Percentiles rank a stretch among this genome's conserved stretches.
Evolutionary conservation across 2,888 invertebrate species (phyloP).

Genomic region (Incurvaria masculella): DNA sequence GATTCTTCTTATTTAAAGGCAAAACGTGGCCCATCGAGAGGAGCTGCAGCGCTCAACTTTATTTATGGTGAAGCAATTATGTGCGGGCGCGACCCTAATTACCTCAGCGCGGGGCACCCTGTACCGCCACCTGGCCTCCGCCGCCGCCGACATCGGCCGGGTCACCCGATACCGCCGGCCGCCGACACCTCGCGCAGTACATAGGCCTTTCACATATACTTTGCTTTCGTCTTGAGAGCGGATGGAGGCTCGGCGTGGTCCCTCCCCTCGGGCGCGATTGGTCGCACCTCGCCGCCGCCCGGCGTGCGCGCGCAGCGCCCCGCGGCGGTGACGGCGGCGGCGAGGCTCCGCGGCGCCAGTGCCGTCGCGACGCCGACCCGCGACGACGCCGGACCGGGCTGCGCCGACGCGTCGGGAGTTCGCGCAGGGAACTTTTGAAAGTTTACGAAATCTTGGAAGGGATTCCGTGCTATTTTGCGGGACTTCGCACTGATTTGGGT

Average conservation of each 20-base stretch:
- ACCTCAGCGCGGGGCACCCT: conserved; percentile 43
- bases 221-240: conserved; percentile 52
- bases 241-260: conserved; percentile 17
- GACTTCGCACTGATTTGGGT: background rate
- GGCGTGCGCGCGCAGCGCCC: conserved; percentile 49
- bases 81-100: conserved; percentile 50
- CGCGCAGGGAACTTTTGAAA: background rate
- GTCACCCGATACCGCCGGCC: conserved; percentile 8
- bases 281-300: conserved; percentile 20
- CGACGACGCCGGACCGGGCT: conserved; percentile 23
- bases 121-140: conserved; percentile 16
- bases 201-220: conserved; percentile 57
- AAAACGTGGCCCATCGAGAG: background rate
- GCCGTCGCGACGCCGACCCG: conserved; percentile 34
- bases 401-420: conserved; percentile 8
- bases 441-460: background rate
- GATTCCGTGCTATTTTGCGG: no score
- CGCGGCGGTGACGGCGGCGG: conserved; percentile 26
- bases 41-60: conserved; percentile 24
- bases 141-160: conserved; percentile 8
- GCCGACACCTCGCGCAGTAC: conserved; percentile 28
- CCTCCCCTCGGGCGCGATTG: conserved; percentile 48
- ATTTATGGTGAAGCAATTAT: conserved; percentile 40
- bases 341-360: conserved; percentile 39
- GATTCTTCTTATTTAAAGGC: background rate